Evolutionary conservation across 1,140 invertebrate genomes (phyloP).

Genomic region (fruit fly (Drosophila melanogaster)): Release_6_plus_ISO1_MT NT_033777.3:961501-962000

Average conservation of each 20-base stretch:
- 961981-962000: too few species aligned
- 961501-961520: not conserved
- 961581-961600: not conserved
- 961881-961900: not conserved
- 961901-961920: constrained; percentile 8
- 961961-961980: too few species aligned
- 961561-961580: not conserved
- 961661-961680: not conserved
- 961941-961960: too few species aligned
- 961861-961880: constrained; percentile 2
- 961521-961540: constrained; percentile 7
- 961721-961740: not conserved
- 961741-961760: not conserved
- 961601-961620: constrained; percentile 3
- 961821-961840: constrained; percentile 9
- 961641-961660: not conserved
- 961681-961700: constrained; percentile 9
- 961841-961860: constrained; percentile 6
- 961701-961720: constrained; percentile 1
- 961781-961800: constrained; percentile 4
- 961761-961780: constrained; percentile 4
- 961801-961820: constrained; percentile 8
- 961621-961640: not conserved
- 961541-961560: not conserved
- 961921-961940: constrained; percentile 24